A percentile compares a stretch with the other conserved stretches of the same genome.
These are phyloP conservation scores for Tragelaphus scriptus DNA, from an alignment of 2,113 vertebrate species.

Conservation along the genomic window DNA sequence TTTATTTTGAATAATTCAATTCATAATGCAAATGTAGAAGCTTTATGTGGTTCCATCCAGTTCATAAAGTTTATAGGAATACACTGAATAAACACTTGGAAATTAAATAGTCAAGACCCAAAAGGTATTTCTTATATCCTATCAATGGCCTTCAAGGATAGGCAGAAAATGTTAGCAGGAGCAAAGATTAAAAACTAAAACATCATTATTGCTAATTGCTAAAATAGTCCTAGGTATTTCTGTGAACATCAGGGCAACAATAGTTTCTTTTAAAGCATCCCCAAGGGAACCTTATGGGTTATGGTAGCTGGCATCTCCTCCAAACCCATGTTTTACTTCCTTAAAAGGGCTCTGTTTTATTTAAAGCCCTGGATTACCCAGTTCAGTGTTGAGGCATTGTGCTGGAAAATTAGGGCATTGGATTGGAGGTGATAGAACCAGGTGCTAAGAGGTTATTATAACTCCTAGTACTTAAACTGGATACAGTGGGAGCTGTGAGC, in stretches of 20 bases:
- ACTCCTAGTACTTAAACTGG: background rate
- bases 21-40: background rate
- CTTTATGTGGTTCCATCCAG: background rate
- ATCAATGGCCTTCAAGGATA: background rate
- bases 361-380: background rate
- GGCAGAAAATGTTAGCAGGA: background rate
- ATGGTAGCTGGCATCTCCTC: background rate
- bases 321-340: background rate
- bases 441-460: background rate
- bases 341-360: background rate
- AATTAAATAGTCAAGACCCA: background rate
- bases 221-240: background rate
- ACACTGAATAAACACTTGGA: background rate
- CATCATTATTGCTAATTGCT: background rate
- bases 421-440: no score
- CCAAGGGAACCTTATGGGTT: background rate
- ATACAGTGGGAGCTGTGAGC: background rate
- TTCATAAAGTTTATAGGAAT: background rate
- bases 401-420: background rate
- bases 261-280: background rate
- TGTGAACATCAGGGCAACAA: background rate
- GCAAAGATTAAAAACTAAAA: background rate
- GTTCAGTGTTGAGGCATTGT: background rate
- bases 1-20: background rate
- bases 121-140: background rate